A percentile compares a stretch with the other conserved stretches of the same genome.
These are phyloP conservation scores for Pseudopipra pipra DNA, from an alignment of 2,113 vertebrate species.

Conservation along the genomic window DNA sequence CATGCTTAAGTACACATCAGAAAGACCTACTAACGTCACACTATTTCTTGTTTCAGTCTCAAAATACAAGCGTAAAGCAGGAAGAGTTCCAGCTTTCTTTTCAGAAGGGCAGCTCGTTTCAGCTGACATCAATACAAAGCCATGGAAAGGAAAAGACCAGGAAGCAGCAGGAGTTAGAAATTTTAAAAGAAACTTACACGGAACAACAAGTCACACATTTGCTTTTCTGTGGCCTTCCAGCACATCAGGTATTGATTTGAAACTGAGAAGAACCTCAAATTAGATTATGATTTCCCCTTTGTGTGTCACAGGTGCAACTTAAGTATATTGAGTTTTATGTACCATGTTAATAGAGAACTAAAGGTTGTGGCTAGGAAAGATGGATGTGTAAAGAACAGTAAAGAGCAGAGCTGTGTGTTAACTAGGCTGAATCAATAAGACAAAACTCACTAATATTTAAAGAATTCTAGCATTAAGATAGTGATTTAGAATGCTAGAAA, in stretches of 20 bases:
- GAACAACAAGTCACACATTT: neutral
- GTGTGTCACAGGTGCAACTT: constrained; percentile 7
- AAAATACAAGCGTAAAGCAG: neutral
- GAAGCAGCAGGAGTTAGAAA: neutral
- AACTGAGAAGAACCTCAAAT: neutral
- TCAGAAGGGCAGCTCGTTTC: neutral
- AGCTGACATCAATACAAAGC: neutral
- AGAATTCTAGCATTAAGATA: neutral
- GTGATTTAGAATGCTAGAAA: neutral
- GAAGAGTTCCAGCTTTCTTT: neutral
- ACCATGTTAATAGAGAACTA: neutral
- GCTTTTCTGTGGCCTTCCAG: neutral
- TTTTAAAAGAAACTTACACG: neutral
- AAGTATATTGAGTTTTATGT: neutral
- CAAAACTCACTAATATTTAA: neutral
- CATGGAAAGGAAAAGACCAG: neutral
- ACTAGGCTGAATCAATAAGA: neutral
- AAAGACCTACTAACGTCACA: neutral
- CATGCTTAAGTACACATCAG: neutral
- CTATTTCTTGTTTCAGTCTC: neutral
- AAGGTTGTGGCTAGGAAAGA: neutral
- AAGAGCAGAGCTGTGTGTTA: neutral
- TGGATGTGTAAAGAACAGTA: neutral
- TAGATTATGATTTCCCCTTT: neutral
- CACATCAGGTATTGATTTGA: constrained; percentile 1